Base-by-base conservation (phyloP, 2,113 vertebrate species). In the Notarius quadriscutis region DNA sequence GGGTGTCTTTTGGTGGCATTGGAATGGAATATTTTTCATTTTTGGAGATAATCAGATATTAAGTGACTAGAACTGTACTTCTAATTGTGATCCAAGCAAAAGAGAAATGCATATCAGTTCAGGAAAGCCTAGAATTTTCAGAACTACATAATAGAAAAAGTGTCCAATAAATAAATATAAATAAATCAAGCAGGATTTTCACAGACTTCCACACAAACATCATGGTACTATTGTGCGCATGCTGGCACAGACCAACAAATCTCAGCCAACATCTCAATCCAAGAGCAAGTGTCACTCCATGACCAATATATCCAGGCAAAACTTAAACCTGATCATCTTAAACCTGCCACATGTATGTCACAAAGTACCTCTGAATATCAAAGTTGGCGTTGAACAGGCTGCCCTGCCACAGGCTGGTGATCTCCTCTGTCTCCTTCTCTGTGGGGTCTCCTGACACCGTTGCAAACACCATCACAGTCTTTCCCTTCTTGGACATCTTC, bases 351-450 rank as follows among this genome's bases (percentile, higher is more conserved):
- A 34, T 81, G 34, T 81, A 50, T 53, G 25, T 15, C 17, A 67
- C 25, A 86, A n/a, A 34, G 22, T 92, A 98, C 98, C 98, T 97
- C 85, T 99, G 98, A 27, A 99, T 89, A 0, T 99, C 98, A 14
- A 95, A 99, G 95, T 99, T 99, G 75, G 97, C 98, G 0, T 99
- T 99, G 94, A 99, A 99, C 25, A 99, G 97, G 84, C 98, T 97
- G 75, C 97, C 96, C 92, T 99, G 98, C 98, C 98, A 99, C 89
- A 99, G 90, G 89, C 97, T 96, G 1, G 97, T 99, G 86, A 99
- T 93, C 89, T 99, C 96, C 87, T 99, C 98, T 0, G 96, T 99
- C 93, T 99, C 97, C 88, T 99, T 99, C 92, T 99, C 98, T 0
- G 95, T 96, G n/a, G 98, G 98, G 67, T 93, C 93, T 81, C 97